Base-by-base conservation (phyloP, 2,888 invertebrate species). In the Spialia ferax region DNA sequence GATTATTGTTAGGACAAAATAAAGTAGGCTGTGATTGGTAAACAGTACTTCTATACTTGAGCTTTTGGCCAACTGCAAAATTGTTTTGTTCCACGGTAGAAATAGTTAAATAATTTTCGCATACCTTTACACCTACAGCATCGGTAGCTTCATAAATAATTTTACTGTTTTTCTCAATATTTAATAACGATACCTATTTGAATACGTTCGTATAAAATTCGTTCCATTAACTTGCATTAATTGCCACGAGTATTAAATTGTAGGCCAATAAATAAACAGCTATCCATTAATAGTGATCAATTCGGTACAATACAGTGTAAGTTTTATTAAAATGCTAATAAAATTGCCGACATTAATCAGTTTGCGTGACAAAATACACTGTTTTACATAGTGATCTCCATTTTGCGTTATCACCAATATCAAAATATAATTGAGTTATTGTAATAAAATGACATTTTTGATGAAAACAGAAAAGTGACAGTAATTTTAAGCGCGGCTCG, bases 311-410 rank as follows among this genome's bases (percentile, higher is more conserved):
- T 35, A 23, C 54, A 55, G 45, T 35, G 45, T 67, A 67, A 61
- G 32, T 61, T 67, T 55, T 61, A 67, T 67, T 67, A 67, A 67
- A 67, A 67, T 67, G 61, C 54, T 67, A 67, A 67, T 67, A 61
- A 61, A 26, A 61, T 67, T 61, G 61, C 45, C 45, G 66, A 60
- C 55, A 67, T 67, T 61, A 55, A 67, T 55, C 66, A 55, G 55
- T 29, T 67, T 23, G 61, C 66, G 42, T 67, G 66, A 67, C 61
- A 54, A 45, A 67, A 67, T 61, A 67, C 45, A 32, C 60, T 55
- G 60, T 45, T 60, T 61, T 66, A 64, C 42, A 54, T 60, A 66
- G 50, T 22, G 22, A 50, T 0, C 59, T 59, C 38, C 57, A 52
- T 59, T 66, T 60, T 60, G 29, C 42, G 65, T 61, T 66, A 66